Percentiles rank a stretch among this genome's conserved stretches.
Evolutionary conservation across 2,113 vertebrate genomes (phyloP).

Genomic region (Calidris pugnax): DNA sequence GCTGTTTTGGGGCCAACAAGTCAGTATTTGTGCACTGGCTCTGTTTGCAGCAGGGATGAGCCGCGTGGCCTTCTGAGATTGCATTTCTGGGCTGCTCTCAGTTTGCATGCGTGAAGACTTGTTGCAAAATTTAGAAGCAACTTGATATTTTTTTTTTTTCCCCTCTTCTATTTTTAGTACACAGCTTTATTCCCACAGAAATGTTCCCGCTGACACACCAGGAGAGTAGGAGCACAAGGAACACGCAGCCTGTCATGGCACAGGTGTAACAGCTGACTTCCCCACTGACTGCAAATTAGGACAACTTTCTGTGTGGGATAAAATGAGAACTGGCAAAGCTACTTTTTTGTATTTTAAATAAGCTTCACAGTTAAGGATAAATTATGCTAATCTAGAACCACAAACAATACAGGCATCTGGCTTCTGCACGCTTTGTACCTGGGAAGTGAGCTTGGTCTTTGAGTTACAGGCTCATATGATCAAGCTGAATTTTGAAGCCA

Average conservation of each 20-base stretch:
- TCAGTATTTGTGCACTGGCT: not conserved
- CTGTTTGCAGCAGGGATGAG: not conserved
- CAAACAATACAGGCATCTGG: not conserved
- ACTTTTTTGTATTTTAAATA: conserved; percentile 27
- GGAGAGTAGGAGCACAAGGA: not conserved
- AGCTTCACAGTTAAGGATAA: not conserved
- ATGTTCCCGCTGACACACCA: accelerated
- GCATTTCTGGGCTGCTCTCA: not conserved
- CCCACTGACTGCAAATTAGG: not conserved
- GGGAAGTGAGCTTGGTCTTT: not conserved
- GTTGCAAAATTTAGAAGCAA: not conserved
- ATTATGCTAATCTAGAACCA: not conserved
- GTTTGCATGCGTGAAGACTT: not conserved
- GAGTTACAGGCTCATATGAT: not conserved
- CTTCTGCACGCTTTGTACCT: not conserved
- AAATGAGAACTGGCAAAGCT: conserved; percentile 35
- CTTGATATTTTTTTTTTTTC: not conserved
- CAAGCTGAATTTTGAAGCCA: not conserved
- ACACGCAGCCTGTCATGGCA: accelerated
- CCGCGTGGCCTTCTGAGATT: not conserved
- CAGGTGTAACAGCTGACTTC: not conserved
- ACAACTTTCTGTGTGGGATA: conserved; percentile 8
- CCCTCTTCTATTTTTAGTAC: not conserved
- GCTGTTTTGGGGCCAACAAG: not conserved
- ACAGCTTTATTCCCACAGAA: not conserved